These are phyloP conservation scores for Iguana delicatissima DNA, from an alignment of 2,797 vertebrate species.

Conservation along the genomic window DNA sequence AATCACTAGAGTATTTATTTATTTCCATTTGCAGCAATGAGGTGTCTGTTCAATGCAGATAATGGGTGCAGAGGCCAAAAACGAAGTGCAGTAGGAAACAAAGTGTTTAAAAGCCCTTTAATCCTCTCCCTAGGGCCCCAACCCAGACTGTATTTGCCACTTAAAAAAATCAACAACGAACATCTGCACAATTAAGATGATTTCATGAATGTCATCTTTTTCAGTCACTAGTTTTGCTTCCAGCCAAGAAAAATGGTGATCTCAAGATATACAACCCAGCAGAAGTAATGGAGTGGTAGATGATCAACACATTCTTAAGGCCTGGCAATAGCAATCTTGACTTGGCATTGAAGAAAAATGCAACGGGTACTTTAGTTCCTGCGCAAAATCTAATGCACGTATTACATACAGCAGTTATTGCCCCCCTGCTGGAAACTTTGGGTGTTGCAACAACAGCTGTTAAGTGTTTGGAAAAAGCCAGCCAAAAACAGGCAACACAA, in stretches of 20 bases:
- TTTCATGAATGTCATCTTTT: background rate
- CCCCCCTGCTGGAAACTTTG: background rate
- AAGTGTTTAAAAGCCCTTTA: background rate
- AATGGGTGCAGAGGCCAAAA: no score
- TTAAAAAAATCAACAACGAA: no score
- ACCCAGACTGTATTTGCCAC: background rate
- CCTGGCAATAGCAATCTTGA: no score
- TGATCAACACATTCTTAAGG: background rate
- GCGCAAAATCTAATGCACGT: no score
- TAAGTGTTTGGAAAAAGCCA: background rate
- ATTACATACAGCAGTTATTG: background rate
- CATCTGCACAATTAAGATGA: background rate
- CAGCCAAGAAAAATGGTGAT: background rate
- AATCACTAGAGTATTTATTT: no score
- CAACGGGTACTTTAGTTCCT: background rate
- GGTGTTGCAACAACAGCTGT: background rate
- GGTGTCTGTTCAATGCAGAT: no score
- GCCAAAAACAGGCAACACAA: no score
- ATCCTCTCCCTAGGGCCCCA: background rate
- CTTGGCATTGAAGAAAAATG: background rate
- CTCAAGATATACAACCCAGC: background rate
- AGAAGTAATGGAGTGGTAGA: background rate
- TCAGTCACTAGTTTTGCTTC: background rate
- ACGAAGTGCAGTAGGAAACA: background rate
- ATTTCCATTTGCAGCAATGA: no score